phyloP scores from a whole-genome alignment of 2,888 invertebrate species.

The Clitarchus hookeri region DNA sequence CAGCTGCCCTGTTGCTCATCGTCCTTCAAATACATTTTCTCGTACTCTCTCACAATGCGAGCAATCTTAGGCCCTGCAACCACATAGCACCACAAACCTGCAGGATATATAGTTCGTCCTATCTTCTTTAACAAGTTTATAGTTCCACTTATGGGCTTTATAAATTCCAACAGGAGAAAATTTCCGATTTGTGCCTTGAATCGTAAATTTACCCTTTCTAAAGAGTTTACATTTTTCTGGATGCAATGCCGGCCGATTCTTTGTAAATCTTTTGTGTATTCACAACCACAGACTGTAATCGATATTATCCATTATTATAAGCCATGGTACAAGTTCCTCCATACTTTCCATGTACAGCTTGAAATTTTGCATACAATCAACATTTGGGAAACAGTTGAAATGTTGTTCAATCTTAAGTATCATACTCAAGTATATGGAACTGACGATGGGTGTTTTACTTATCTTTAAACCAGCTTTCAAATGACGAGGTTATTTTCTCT shows the following conservation, averaged over 20 bases:
- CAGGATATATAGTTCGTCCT: constrained; percentile 6
- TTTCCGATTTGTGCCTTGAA: constrained; percentile 24
- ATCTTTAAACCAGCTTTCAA: no score
- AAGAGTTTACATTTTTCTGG: background rate
- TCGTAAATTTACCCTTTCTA: background rate
- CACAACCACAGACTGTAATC: background rate
- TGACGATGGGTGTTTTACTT: no score
- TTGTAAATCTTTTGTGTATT: background rate
- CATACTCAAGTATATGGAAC: no score
- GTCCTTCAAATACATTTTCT: background rate
- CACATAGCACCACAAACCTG: constrained; percentile 29
- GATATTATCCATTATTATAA: background rate
- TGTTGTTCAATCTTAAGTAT: no score
- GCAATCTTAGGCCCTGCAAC: constrained; percentile 25
- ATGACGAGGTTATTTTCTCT: no score
- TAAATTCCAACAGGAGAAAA: constrained; percentile 31
- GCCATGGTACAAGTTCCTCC: background rate
- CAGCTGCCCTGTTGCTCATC: no score
- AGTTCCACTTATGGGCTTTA: constrained; percentile 27
- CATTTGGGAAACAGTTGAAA: no score
- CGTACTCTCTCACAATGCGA: constrained; percentile 17
- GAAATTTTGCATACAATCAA: no score
- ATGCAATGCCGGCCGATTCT: no score
- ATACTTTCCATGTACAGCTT: no score
- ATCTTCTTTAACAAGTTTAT: constrained; percentile 29